Conservation (phyloP, 1,140 invertebrate species). For the Coelopa frigida region DNA sequence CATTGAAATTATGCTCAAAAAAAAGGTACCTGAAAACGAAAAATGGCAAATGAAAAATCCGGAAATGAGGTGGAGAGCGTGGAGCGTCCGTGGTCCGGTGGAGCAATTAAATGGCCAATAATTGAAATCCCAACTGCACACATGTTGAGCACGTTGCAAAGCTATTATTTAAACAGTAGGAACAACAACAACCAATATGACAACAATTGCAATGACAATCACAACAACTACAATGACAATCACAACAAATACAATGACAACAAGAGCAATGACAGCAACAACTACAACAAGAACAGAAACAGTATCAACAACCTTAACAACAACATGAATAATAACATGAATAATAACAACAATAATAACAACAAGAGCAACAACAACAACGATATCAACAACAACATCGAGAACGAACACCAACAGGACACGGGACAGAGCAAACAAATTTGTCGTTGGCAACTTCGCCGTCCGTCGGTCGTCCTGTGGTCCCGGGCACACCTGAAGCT, state of each 20-base stretch:
- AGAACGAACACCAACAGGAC: neutral
- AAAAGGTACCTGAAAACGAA: too few species aligned
- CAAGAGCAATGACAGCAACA: slow-evolving; percentile 11
- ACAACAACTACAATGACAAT: slow-evolving; percentile 3
- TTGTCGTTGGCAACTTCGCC: too few species aligned
- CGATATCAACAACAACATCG: neutral
- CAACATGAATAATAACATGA: too few species aligned
- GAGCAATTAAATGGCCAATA: slow-evolving; percentile 14
- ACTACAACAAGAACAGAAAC: neutral
- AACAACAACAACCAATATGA: neutral
- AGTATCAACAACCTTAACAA: too few species aligned
- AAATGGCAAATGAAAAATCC: too few species aligned
- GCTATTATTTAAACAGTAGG: slow-evolving; percentile 16
- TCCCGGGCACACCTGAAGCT: too few species aligned
- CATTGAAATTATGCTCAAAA: too few species aligned
- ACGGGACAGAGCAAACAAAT: too few species aligned
- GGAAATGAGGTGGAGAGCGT: too few species aligned
- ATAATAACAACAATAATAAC: too few species aligned
- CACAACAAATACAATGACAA: slow-evolving; percentile 9
- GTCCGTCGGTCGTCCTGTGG: too few species aligned
- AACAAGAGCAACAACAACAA: neutral
- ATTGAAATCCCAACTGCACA: slow-evolving; percentile 19
- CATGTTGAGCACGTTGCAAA: slow-evolving; percentile 16
- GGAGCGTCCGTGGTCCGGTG: too few species aligned
- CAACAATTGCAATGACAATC: neutral